Evolutionary conservation across 2,113 vertebrate species (phyloP), one percentile per base, ranked within the genome.

Genomic region (Toxotes chatareus): DNA sequence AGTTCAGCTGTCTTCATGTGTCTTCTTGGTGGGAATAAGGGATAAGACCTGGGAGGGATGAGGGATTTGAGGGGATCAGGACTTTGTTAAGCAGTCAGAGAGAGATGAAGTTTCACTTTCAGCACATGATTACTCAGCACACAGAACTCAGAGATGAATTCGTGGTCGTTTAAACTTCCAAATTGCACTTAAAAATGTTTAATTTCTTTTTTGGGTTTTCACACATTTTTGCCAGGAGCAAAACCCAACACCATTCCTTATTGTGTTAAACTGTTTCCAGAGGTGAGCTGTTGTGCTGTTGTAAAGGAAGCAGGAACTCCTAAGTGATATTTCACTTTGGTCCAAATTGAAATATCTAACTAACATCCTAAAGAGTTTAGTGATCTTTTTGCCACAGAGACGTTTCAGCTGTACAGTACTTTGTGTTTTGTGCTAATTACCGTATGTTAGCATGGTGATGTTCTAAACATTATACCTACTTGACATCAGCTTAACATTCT

Each of bases 51-150:
- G 5, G 27, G 38, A 65, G 16, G 12, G 40, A 66, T 40, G 44
- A 74, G 19, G 32, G 40, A 64, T 76, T 23, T 47, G 17, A 80
- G 34, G 38, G 68, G 67, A 55, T 83, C 64, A 59, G 44, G 69
- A 47, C 69, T 68, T 66, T 51, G 36, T 70, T 34, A 46, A 44
- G 65, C 11, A n/a, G 42, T 23, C 36, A 31, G 47, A 66, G 38
- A 38, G 9, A 59, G 51, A 60, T 61, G 57, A 64, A 65, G 27
- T 23, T 42, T 56, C 11, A 14, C 40, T 56, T 42, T 40, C n/a
- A 57, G 44, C 14, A 53, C 56, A 83, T 53, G 19, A 73, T 0
- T 21, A 57, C 32, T 82, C 47, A 40, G 44, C 21, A 69, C 19
- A 47, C 57, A 73, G 34, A 11, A 1, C 56, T 68, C 27, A 1